Conservation (phyloP, 2,113 vertebrate species). For the Burhinus oedicnemus region DNA sequence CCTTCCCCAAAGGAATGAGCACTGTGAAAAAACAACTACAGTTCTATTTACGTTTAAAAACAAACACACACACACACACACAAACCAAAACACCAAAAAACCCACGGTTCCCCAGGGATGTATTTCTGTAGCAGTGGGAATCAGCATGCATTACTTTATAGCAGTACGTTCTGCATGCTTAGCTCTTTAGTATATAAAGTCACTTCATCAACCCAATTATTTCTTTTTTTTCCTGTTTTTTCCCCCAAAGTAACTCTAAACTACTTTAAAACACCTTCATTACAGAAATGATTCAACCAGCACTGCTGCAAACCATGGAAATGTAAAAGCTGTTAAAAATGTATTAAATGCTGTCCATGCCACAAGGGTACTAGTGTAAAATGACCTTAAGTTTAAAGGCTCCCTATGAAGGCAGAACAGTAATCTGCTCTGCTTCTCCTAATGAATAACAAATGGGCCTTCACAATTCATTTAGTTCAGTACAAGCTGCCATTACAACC, state of each 20-base stretch:
- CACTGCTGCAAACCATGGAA: slow-evolving; percentile 36
- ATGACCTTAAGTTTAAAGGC: slow-evolving; percentile 73
- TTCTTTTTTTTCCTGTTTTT: neutral
- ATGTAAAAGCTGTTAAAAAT: slow-evolving; percentile 60
- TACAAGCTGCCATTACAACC: slow-evolving; percentile 74
- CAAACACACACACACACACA: too few species aligned
- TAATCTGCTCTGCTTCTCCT: slow-evolving; percentile 71
- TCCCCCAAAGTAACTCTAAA: slow-evolving; percentile 38
- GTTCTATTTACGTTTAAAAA: neutral
- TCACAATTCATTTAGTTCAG: slow-evolving; percentile 63
- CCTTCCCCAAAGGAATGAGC: neutral
- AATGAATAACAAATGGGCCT: slow-evolving; percentile 83
- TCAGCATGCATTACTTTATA: neutral
- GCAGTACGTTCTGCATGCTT: neutral
- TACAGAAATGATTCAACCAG: slow-evolving; percentile 55
- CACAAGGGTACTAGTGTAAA: slow-evolving; percentile 67
- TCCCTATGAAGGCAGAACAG: slow-evolving; percentile 61
- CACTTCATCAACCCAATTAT: slow-evolving; percentile 43
- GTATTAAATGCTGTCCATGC: slow-evolving; percentile 61
- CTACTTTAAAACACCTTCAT: slow-evolving; percentile 46
- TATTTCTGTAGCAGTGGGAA: neutral
- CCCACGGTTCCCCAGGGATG: neutral
- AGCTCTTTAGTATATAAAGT: slow-evolving; percentile 50
- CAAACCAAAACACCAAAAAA: neutral
- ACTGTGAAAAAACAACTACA: neutral